Base-by-base conservation (phyloP, 2,888 invertebrate genomes). In the Hypsopygia costalis region DNA sequence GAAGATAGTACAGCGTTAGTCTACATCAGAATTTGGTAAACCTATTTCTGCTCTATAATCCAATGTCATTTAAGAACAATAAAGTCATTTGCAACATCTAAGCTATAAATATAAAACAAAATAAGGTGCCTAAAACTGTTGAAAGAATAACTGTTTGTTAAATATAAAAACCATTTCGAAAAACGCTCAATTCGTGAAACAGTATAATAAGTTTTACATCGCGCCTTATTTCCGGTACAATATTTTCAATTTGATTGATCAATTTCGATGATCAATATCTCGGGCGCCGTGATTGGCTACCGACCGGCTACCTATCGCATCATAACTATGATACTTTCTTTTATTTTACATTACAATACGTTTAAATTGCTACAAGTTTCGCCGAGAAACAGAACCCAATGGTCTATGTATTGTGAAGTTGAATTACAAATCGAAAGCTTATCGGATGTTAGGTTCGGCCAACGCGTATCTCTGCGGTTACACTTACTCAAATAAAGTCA, bases 401-500 rank as follows among this genome's bases (percentile, higher is more conserved):
- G 47, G 55, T 72, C 74, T 56, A 65, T 79, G 79, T 73, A 74
- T 57, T 49, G 55, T 57, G 66, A 73, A 73, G 54, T 56, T 6
- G 55, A 52, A 62, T 60, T 62, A 55, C 61, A 64, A 58, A 55
- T 63, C 51, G 58, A 55, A 52, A 48, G 58, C 33, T 56, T 51
- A 43, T 58, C 54, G 62, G 58, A 54, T 49, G 55, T 58, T 52
- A 57, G 57, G 43, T 35, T 47, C 47, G 53, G 53, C 47, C 48
- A 55, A 51, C 68, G 74, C 77, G 80, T 78, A 80, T 58, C 47
- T 48, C 65, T 88, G 87, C 70, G 87, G 87, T 88, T 78, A 71
- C 69, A 82, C 82, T 85, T 86, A 71, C 79, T 81, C 83, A 87
- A 87, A 87, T 88, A 88, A 82, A 87, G 81, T 81, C 86, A 81